Base-by-base conservation (phyloP, 2,113 vertebrate species). In the Ariopsis seemanni region DNA sequence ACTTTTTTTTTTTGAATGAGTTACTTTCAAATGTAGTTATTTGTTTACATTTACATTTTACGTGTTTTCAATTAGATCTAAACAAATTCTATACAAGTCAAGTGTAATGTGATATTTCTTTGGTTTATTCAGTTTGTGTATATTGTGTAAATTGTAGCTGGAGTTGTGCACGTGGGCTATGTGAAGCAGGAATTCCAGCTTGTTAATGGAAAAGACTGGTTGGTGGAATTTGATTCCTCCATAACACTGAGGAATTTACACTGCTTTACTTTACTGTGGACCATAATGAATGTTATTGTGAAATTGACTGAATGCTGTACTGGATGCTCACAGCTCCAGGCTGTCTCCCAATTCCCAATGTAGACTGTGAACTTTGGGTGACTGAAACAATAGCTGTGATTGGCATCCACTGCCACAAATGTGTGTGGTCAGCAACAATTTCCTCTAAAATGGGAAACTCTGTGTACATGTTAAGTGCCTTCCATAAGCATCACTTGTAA, bases 351-450 rank as follows among this genome's bases (percentile, higher is more conserved):
- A 25, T 10, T 80, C 67, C 6, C 3, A n/a, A 4, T 74, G 14
- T 72, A 57, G 25, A 48, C 22, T 87, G n/a, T 87, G 42, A 58
- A 82, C 79, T 82, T 82, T 74, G 53, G 57, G 12, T 75, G 69
- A 83, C 69, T 87, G 80, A 87, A 83, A 87, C 27, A 72, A 75
- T 82, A 87, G 52, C 48, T 34, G 42, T 80, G 77, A 55, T 86
- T 63, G 42, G 52, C 34, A 85, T 67, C 71, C 57, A 62, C 57
- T 52, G 57, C 71, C 57, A 75, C 84, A 85, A 62, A 15, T 62
- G 57, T 62, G 34, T 85, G 84, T 30, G 72, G 55, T 85, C 34
- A 27, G 30, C 52, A 84, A 55, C 30, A 84, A 34, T 71, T 20
- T 69, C 65, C 17, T 20, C 25, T 69, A 58, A 85, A 60, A 72